phyloP scores from a whole-genome alignment of 1,140 invertebrate species.

The Reticulitermes speratus region DNA sequence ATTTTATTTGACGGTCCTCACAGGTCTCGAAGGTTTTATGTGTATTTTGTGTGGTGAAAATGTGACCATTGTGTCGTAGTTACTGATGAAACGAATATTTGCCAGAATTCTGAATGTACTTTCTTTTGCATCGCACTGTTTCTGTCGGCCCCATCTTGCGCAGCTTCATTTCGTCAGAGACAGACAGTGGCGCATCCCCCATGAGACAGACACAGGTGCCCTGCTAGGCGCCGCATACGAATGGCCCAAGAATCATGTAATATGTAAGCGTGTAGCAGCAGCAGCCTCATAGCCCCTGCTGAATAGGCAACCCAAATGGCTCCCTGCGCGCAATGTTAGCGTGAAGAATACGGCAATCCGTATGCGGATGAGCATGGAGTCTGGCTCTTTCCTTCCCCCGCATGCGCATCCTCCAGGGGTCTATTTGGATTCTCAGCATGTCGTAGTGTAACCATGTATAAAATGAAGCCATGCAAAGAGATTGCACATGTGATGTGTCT shows the following conservation, averaged over 20 bases:
- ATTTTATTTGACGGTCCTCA: no score
- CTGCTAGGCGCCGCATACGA: background rate
- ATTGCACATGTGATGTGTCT: conserved; percentile 26
- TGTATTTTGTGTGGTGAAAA: no score
- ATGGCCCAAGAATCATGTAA: conserved; percentile 4
- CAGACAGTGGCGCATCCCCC: background rate
- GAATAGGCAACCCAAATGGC: conserved; percentile 17
- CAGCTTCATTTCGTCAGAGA: background rate
- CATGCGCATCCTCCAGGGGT: background rate
- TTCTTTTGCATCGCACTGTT: background rate
- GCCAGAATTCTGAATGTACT: background rate
- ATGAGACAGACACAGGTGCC: background rate
- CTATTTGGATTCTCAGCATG: conserved; percentile 26
- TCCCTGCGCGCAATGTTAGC: background rate
- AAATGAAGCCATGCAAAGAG: conserved; percentile 26
- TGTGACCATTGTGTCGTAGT: no score
- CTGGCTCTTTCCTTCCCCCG: conserved; percentile 44
- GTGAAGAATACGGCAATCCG: background rate
- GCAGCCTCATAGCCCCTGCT: background rate
- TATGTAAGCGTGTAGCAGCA: background rate
- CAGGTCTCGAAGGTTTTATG: no score
- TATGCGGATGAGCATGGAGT: conserved; percentile 34
- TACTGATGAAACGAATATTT: no score
- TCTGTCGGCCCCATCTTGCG: background rate
- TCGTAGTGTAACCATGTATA: conserved; percentile 22